Evolutionary conservation across 2,797 vertebrate species (phyloP).

Genomic region (Gymnoscopelus microlampas): DNA sequence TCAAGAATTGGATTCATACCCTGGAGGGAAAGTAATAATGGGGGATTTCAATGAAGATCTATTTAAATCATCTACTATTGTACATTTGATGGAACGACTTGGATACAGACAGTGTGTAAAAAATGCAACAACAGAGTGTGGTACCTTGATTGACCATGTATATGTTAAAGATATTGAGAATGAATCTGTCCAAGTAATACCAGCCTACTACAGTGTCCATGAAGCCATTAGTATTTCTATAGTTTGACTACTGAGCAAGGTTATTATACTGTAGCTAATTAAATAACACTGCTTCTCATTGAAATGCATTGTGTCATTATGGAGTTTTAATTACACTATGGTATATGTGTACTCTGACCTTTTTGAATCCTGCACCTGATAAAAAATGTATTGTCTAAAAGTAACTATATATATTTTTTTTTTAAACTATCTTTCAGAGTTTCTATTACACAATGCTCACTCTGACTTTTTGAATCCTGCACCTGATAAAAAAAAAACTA

Average conservation of each 20-base stretch:
- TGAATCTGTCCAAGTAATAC: background rate
- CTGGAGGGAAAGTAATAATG: conserved; percentile 11
- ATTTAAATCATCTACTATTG: background rate
- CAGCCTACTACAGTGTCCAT: conserved; percentile 12
- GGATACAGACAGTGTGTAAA: background rate
- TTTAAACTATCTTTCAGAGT: too few species aligned
- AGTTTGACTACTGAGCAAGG: background rate
- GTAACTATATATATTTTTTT: too few species aligned
- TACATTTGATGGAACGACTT: conserved; percentile 6
- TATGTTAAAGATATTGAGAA: conserved; percentile 3
- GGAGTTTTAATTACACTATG: too few species aligned
- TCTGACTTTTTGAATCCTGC: too few species aligned
- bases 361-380: too few species aligned
- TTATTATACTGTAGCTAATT: too few species aligned
- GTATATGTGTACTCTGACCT: too few species aligned
- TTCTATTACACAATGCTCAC: too few species aligned
- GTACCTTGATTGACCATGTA: conserved; percentile 23
- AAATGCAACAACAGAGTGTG: conserved; percentile 12
- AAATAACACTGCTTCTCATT: too few species aligned
- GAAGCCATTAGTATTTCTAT: conserved; percentile 10
- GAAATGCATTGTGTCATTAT: too few species aligned
- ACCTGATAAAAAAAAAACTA: too few species aligned
- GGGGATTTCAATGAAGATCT: conserved; percentile 19
- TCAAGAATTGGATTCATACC: conserved; percentile 8
- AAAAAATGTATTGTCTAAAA: too few species aligned